These are phyloP conservation scores for Micrasema longulum DNA, from an alignment of 1,140 invertebrate genomes.

Conservation along the genomic window DNA sequence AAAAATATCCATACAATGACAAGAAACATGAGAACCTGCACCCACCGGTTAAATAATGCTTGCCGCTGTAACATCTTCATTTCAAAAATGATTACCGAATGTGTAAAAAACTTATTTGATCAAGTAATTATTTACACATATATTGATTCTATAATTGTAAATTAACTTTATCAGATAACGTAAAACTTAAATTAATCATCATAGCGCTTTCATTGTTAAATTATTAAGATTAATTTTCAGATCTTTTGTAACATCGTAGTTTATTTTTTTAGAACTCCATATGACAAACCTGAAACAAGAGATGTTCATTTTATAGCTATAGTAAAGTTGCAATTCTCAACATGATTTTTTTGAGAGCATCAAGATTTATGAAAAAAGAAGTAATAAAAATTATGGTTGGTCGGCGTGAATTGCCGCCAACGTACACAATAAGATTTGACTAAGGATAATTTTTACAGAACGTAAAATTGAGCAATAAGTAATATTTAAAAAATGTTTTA, in stretches of 20 bases:
- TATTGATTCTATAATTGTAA: neutral
- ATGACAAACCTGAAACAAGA: too few species aligned
- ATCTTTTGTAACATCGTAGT: neutral
- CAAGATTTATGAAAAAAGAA: too few species aligned
- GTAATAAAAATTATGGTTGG: too few species aligned
- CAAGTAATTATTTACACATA: neutral
- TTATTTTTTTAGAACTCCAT: too few species aligned
- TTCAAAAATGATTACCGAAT: neutral
- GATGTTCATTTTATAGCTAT: too few species aligned
- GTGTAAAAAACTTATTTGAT: neutral
- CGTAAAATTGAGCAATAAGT: too few species aligned
- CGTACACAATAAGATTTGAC: too few species aligned
- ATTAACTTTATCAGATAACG: neutral
- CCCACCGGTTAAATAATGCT: constrained; percentile 39
- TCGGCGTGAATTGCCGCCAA: too few species aligned
- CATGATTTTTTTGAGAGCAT: too few species aligned
- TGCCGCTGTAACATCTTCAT: constrained; percentile 48
- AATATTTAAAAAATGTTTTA: too few species aligned
- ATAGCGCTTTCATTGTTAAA: neutral
- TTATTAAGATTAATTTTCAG: neutral
- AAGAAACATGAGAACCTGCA: constrained; percentile 35
- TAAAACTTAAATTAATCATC: neutral
- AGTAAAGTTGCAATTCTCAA: too few species aligned
- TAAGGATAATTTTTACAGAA: too few species aligned
- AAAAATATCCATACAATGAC: constrained; percentile 45